Evolutionary conservation across 2,113 vertebrate genomes (phyloP), one percentile per base, ranked within the genome.

Genomic region (Alligator sinensis): DNA sequence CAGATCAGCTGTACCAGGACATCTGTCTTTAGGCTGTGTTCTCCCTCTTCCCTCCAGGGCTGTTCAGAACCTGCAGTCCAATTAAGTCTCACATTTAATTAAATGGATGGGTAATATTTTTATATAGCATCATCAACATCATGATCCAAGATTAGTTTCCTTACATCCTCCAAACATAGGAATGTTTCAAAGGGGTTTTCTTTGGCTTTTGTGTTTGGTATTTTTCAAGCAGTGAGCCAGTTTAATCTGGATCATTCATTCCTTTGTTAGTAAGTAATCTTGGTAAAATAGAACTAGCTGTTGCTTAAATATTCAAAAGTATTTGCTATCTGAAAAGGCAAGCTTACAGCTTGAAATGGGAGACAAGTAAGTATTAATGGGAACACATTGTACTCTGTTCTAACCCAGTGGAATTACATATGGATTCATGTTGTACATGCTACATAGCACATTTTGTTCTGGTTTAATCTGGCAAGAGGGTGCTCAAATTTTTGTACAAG

Each of bases 241-340:
- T 94, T 90, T 93, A 97, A 94, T 97, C 96, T 92, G 94, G 84
- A 93, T 68, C 81, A 88, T 81, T 98, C 98, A 97, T 98, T 98
- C 97, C 97, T 97, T 97, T 97, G 96, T 97, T 93, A 90, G 96
- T 97, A 94, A 98, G 97, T 98, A 97, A 98, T 96, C 94, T 92
- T 92, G 93, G 95, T 96, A 94, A 94, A 96, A 95, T 93, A 96
- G 91, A 96, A 87, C 94, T 97, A 91, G 91, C 92, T 84, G 89
- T 92, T 97, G 86, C 96, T 97, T 96, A 96, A 93, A 85, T 95
- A 97, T 95, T 95, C 94, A 92, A 87, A 91, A 97, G 91, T 89
- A 93, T 97, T 96, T 95, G 89, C 78, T 89, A 94, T 95, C 97
- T 96, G 87, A 97, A 88, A 92, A 95, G 96, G 89, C 74, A 27